Evolutionary conservation across 2,113 vertebrate genomes (phyloP).

Genomic region (Laticauda colubrina): DNA sequence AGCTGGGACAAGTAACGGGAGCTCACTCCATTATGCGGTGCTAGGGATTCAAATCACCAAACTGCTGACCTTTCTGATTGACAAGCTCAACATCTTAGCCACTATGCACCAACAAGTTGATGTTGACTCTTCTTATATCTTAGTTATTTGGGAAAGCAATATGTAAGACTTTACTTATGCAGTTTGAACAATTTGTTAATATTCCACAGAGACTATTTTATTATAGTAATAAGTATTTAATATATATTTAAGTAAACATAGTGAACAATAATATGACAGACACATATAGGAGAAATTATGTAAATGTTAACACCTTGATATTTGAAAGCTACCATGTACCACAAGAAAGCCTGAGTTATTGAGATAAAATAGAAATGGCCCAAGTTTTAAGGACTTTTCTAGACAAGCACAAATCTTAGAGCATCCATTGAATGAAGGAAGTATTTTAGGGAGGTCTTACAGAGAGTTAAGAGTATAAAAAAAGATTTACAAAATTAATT

Average conservation of each 20-base stretch:
- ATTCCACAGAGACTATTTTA: background rate
- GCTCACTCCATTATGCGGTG: too few relatives aligned
- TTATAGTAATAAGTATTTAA: background rate
- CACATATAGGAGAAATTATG: background rate
- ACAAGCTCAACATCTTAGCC: too few relatives aligned
- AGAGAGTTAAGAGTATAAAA: background rate
- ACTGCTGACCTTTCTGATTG: too few relatives aligned
- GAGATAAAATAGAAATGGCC: background rate
- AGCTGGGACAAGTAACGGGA: background rate
- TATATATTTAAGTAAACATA: background rate
- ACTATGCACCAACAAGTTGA: background rate
- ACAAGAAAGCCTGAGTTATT: background rate
- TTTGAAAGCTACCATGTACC: background rate
- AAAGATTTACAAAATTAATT: background rate
- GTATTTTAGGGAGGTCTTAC: background rate
- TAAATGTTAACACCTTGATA: background rate
- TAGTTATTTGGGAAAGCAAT: background rate
- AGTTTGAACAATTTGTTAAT: background rate
- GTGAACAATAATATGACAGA: background rate
- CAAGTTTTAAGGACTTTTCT: background rate
- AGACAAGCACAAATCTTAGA: background rate
- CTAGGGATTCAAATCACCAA: too few relatives aligned
- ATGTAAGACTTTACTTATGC: background rate
- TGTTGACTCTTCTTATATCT: background rate
- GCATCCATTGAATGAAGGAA: background rate